Evolutionary conservation across 2,113 vertebrate species (phyloP).

Genomic region (Vidua macroura): DNA sequence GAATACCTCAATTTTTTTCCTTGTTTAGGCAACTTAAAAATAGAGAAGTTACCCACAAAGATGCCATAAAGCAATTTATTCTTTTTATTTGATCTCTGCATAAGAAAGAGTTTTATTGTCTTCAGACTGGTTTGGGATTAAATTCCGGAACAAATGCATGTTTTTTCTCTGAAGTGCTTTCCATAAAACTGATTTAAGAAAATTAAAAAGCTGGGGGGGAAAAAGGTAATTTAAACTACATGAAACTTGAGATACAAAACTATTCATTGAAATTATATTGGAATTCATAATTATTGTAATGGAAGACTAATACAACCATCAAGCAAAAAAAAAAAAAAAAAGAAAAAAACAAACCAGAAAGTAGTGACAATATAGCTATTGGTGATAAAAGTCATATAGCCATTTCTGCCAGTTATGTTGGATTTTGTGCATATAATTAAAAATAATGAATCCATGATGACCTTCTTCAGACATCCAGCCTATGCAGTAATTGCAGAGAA

Average conservation of each 20-base stretch:
- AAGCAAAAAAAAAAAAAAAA: background rate
- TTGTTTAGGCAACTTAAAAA: background rate
- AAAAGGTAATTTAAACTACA: background rate
- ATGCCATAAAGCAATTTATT: background rate
- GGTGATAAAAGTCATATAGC: background rate
- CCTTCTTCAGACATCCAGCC: background rate
- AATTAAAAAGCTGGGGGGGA: background rate
- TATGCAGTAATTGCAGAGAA: background rate
- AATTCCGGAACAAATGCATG: background rate
- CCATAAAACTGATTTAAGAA: background rate
- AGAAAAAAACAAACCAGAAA: background rate
- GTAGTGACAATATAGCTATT: background rate
- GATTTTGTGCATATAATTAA: background rate
- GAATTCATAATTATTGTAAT: background rate
- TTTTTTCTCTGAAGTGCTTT: background rate
- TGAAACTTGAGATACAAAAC: background rate
- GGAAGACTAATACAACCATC: background rate
- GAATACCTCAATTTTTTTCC: background rate
- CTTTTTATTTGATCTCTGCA: background rate
- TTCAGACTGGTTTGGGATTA: background rate
- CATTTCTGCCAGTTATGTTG: background rate
- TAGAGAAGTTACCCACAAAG: background rate
- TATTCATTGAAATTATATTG: background rate
- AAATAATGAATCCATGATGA: accelerated
- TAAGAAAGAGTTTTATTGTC: background rate